phyloP scores from a whole-genome alignment of 1,140 invertebrate species.

The Lordiphosa collinella region DNA sequence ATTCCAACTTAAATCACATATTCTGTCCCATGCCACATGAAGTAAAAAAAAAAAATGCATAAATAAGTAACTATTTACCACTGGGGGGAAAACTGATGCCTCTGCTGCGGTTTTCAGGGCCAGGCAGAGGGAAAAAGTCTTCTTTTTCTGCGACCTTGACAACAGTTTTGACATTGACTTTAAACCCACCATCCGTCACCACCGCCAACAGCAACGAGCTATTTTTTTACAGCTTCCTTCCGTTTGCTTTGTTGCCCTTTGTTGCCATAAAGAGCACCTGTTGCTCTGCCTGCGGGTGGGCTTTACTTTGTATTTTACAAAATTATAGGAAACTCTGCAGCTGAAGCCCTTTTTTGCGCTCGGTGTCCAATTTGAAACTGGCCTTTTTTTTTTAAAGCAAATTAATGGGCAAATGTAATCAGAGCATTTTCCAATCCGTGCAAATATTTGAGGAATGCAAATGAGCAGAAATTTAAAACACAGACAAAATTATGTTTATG shows the following conservation, averaged over 20 bases:
- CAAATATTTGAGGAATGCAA: not conserved
- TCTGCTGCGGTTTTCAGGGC: not conserved
- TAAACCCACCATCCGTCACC: not conserved
- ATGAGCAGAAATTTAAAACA: slow-evolving; percentile 14
- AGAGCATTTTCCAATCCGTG: too few species aligned
- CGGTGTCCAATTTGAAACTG: not conserved
- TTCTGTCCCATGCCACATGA: too few species aligned
- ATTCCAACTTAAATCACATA: too few species aligned
- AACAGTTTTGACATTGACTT: slow-evolving; percentile 43
- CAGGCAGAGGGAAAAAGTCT: not conserved
- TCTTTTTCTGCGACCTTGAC: slow-evolving; percentile 19
- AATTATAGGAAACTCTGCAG: slow-evolving; percentile 1
- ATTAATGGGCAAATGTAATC: too few species aligned
- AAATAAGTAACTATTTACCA: too few species aligned
- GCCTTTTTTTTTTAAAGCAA: too few species aligned
- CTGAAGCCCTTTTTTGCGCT: not conserved
- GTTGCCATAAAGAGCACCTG: slow-evolving; percentile 20
- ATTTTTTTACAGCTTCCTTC: slow-evolving; percentile 13
- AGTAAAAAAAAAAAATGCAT: too few species aligned
- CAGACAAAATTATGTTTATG: slow-evolving; percentile 39
- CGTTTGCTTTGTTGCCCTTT: slow-evolving; percentile 5
- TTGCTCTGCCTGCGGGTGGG: slow-evolving; percentile 7
- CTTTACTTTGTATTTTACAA: not conserved
- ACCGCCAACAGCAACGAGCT: not conserved
- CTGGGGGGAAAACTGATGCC: too few species aligned